These are phyloP conservation scores for Pristionchus japonicus DNA, from an alignment of 2,888 invertebrate genomes.

Conservation along the genomic window DNA sequence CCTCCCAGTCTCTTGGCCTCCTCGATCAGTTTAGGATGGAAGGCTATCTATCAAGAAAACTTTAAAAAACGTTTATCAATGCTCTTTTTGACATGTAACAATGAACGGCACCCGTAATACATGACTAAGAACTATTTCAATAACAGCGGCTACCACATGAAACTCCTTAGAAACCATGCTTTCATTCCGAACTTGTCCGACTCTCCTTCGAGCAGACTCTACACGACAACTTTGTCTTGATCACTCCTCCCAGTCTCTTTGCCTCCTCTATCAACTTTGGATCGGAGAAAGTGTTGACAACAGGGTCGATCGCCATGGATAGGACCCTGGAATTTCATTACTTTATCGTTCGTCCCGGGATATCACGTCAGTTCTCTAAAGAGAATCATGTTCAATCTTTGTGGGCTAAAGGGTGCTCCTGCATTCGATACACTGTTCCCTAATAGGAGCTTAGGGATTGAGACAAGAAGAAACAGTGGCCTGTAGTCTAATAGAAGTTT, in stretches of 20 bases:
- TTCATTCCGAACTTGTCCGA: not conserved
- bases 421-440: no score
- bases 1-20: not conserved
- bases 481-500: no score
- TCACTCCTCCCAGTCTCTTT: not conserved
- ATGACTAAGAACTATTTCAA: no score
- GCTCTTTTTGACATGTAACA: not conserved
- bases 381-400: no score
- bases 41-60: no score
- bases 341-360: not conserved
- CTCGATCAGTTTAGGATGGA: not conserved
- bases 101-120: not conserved
- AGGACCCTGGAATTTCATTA: constrained; percentile 53
- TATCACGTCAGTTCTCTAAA: no score
- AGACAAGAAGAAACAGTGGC: no score
- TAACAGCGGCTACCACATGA: no score
- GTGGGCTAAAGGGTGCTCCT: no score
- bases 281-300: constrained; percentile 68
- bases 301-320: constrained; percentile 66
- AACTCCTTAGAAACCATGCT: no score
- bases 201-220: not conserved
- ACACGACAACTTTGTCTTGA: not conserved
- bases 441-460: no score
- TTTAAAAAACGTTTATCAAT: no score
- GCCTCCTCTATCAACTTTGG: constrained; percentile 19